Conservation (phyloP, 2,113 vertebrate genomes). For the Gnathonemus echidnorhynchus region DNA sequence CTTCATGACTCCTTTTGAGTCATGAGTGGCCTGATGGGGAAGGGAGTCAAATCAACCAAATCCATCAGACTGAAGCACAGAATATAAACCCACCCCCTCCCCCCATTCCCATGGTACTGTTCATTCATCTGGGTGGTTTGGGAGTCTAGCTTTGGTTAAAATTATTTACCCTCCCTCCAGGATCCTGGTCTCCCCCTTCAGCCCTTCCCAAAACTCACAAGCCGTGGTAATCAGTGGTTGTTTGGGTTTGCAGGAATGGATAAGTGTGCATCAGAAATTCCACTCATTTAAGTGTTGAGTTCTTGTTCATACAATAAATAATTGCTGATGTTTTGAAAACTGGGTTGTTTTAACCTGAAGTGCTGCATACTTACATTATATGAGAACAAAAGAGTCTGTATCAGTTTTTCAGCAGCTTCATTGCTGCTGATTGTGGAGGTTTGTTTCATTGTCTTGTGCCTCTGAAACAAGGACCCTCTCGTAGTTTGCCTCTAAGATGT, state of each 20-base stretch:
- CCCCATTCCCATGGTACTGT: neutral
- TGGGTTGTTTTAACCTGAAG: neutral
- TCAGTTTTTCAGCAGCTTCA: neutral
- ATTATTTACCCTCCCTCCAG: neutral
- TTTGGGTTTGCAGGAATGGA: neutral
- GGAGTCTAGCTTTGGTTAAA: neutral
- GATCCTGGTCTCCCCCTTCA: neutral
- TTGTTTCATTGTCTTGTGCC: neutral
- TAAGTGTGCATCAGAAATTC: neutral
- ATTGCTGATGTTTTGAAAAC: neutral
- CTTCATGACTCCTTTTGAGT: neutral
- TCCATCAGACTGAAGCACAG: neutral
- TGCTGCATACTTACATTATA: neutral
- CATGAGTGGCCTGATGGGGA: neutral
- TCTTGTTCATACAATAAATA: neutral
- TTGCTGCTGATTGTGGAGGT: neutral
- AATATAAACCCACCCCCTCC: neutral
- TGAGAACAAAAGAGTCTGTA: neutral
- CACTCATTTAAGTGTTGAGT: neutral
- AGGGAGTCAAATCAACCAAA: neutral
- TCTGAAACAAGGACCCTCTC: neutral
- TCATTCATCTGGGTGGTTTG: neutral
- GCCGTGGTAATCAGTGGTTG: neutral
- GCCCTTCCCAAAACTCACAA: neutral
- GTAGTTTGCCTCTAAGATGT: neutral